Evolutionary conservation across 2,113 vertebrate species (phyloP).

Genomic region (Notarius quadriscutis): DNA sequence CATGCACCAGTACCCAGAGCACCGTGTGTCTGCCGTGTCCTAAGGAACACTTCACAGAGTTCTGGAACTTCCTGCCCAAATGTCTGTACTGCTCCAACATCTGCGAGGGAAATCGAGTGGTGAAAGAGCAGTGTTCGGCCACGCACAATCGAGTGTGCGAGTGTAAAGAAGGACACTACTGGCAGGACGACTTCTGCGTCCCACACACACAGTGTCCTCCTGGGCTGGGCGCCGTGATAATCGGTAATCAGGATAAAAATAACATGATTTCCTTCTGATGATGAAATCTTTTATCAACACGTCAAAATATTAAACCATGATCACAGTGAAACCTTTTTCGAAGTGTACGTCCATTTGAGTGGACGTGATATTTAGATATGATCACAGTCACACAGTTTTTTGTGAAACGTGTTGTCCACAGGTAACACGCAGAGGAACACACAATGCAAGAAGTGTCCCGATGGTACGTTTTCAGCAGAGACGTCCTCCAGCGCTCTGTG

Average conservation of each 20-base stretch:
- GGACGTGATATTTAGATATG: neutral
- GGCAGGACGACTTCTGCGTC: conserved; percentile 58
- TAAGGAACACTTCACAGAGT: conserved; percentile 59
- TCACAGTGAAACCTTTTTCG: no score
- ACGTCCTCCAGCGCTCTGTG: conserved; percentile 59
- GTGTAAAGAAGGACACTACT: conserved; percentile 67
- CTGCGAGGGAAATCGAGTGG: conserved; percentile 60
- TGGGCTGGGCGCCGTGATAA: conserved; percentile 57
- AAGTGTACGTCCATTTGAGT: no score
- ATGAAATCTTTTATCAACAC: neutral
- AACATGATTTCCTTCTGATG: neutral
- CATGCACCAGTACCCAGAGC: conserved; percentile 58
- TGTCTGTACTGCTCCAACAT: conserved; percentile 71
- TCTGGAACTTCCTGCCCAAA: conserved; percentile 69
- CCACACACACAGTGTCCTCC: conserved; percentile 58
- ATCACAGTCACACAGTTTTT: neutral
- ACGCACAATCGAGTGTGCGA: conserved; percentile 65
- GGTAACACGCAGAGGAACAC: conserved; percentile 63
- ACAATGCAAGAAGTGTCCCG: conserved; percentile 61
- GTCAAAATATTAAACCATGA: neutral
- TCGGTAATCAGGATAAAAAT: conserved; percentile 53
- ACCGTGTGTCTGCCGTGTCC: conserved; percentile 63
- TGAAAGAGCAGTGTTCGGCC: conserved; percentile 63
- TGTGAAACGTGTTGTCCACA: conserved; percentile 33
- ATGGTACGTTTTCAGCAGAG: conserved; percentile 63